Percentiles rank a stretch among this genome's conserved stretches.
phyloP scores from a whole-genome alignment of 2,888 invertebrate genomes.

The Nomada fucata region DNA sequence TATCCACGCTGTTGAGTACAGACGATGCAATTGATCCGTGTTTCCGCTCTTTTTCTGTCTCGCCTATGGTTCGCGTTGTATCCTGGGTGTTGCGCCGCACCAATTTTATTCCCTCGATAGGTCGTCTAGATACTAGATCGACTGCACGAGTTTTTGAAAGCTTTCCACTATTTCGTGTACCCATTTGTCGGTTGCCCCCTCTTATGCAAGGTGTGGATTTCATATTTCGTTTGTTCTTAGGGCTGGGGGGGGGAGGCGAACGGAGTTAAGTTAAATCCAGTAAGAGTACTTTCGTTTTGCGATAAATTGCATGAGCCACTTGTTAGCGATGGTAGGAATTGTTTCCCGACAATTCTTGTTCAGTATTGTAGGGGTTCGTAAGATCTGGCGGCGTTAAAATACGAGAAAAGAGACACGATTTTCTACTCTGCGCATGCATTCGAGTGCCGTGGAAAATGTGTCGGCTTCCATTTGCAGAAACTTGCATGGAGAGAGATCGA shows the following conservation, averaged over 20 bases:
- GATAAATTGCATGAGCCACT: too few species aligned
- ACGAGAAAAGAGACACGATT: slow-evolving; percentile 4
- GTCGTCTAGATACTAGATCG: background rate
- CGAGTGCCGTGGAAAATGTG: slow-evolving; percentile 19
- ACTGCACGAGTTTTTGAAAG: background rate
- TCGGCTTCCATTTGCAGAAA: slow-evolving; percentile 9
- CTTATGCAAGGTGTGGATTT: background rate
- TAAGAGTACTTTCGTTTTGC: too few species aligned
- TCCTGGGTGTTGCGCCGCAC: background rate
- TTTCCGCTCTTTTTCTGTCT: background rate
- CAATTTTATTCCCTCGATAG: slow-evolving; percentile 1
- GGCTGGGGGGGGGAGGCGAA: too few species aligned
- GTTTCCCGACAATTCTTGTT: background rate
- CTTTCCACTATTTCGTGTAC: background rate
- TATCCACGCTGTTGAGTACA: slow-evolving; percentile 57
- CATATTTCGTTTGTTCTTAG: background rate
- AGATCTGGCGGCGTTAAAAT: background rate
- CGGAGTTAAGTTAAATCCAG: too few species aligned
- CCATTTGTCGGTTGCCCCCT: background rate
- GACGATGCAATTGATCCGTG: slow-evolving; percentile 47
- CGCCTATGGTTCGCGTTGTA: background rate
- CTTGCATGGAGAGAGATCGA: slow-evolving; percentile 8
- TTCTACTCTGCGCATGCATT: background rate
- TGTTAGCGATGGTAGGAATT: background rate
- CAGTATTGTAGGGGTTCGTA: too few species aligned